Evolutionary conservation across 2,113 vertebrate genomes (phyloP).

Genomic region (Notothenia coriiceps): DNA sequence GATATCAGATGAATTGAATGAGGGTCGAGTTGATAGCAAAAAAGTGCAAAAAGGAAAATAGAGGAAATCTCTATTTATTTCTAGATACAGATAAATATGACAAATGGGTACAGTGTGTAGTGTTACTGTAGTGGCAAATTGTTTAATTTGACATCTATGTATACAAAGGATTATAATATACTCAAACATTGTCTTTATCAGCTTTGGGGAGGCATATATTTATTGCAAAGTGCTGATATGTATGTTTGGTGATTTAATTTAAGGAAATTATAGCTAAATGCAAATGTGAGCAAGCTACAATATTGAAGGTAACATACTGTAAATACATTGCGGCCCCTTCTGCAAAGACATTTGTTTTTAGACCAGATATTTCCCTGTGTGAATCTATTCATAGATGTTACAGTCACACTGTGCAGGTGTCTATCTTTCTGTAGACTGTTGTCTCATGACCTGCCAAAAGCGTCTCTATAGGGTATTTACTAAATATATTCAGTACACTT

Average conservation of each 20-base stretch:
- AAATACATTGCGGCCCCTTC: background rate
- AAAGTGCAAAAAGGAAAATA: background rate
- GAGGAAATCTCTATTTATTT: too few relatives aligned
- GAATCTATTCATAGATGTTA: constrained; percentile 12
- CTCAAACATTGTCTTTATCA: background rate
- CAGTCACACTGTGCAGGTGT: constrained; percentile 14
- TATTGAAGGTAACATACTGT: background rate
- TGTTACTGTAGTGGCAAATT: background rate
- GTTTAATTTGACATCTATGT: background rate
- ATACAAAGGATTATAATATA: too few relatives aligned
- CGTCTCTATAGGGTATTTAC: background rate
- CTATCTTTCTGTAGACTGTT: background rate
- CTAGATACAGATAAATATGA: too few relatives aligned
- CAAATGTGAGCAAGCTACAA: background rate
- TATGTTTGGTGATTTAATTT: too few relatives aligned
- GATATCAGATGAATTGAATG: background rate
- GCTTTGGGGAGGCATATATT: background rate
- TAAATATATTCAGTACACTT: constrained; percentile 32
- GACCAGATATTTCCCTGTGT: background rate
- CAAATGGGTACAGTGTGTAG: too few relatives aligned
- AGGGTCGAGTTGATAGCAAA: background rate
- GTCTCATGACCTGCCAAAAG: constrained; percentile 25
- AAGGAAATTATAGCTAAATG: background rate
- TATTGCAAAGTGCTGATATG: background rate
- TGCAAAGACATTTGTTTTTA: background rate